Conservation (phyloP, 2,888 invertebrate species). For the Lissocephala sabroskyi region DNA sequence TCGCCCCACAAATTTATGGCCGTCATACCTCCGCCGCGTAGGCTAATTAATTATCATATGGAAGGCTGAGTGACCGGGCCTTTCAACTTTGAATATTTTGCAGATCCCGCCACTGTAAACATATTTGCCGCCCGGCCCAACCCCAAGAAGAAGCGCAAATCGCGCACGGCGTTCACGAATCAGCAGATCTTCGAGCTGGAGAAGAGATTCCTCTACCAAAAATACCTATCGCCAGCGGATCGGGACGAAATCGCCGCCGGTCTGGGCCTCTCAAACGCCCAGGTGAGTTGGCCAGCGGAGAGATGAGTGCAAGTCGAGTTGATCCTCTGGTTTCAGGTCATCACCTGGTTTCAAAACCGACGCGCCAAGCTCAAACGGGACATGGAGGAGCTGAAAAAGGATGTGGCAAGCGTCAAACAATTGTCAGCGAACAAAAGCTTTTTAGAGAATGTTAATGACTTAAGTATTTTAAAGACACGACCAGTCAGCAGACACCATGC, state of each 20-base stretch:
- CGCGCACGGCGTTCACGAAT: conserved; percentile 97
- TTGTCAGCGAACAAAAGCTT: conserved; percentile 90
- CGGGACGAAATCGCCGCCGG: conserved; percentile 96
- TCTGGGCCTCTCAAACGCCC: conserved; percentile 96
- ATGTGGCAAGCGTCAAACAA: conserved; percentile 93
- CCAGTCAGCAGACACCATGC: conserved; percentile 74
- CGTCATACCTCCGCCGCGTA: not conserved
- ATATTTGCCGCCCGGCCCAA: conserved; percentile 92
- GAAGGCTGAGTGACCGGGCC: not conserved
- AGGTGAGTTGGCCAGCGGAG: conserved; percentile 72
- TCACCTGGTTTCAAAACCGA: conserved; percentile 97
- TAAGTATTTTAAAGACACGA: conserved; percentile 92
- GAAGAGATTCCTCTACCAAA: conserved; percentile 98
- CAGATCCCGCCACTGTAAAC: conserved; percentile 91
- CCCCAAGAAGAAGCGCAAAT: conserved; percentile 97
- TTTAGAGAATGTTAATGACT: conserved; percentile 92
- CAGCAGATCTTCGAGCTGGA: conserved; percentile 98
- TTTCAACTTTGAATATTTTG: conserved; percentile 12
- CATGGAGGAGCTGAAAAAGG: conserved; percentile 97
- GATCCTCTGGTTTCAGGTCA: conserved; percentile 79
- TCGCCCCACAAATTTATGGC: conserved; percentile 1
- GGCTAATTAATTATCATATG: conserved; percentile 10
- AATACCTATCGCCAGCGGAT: conserved; percentile 97
- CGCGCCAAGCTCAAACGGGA: conserved; percentile 95
- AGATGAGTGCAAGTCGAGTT: not conserved